phyloP scores from a whole-genome alignment of 1,140 invertebrate genomes.

The Heliconius himera region DNA sequence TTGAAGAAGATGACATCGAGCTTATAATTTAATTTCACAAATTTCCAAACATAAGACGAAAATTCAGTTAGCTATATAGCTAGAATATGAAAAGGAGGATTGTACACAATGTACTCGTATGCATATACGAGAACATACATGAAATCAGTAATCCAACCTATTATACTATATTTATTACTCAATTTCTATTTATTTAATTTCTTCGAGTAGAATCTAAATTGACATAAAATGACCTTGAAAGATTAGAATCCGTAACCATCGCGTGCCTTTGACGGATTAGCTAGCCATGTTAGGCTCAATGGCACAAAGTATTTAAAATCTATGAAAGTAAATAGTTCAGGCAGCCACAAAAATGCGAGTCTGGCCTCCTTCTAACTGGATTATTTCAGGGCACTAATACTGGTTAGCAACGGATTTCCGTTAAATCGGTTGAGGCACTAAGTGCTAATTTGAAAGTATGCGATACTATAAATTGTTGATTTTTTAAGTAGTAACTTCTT shows the following conservation, averaged over 20 bases:
- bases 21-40: too few relatives aligned
- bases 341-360: constrained; percentile 21
- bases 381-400: constrained; percentile 16
- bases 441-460: neutral
- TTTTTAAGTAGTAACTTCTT: too few relatives aligned
- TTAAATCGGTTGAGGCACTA: constrained; percentile 9
- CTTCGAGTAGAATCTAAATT: neutral
- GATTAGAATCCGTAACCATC: neutral
- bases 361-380: constrained; percentile 11
- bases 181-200: neutral
- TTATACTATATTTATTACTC: too few relatives aligned
- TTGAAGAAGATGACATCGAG: too few relatives aligned
- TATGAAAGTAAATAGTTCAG: constrained; percentile 10
- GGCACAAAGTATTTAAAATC: neutral
- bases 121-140: too few relatives aligned
- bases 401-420: constrained; percentile 14
- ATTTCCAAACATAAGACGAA: too few relatives aligned
- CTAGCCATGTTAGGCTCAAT: neutral
- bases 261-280: neutral
- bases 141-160: too few relatives aligned
- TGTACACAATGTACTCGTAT: too few relatives aligned
- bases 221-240: neutral
- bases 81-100: too few relatives aligned
- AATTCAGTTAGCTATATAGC: too few relatives aligned
- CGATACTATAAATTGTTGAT: neutral